Evolutionary conservation across 1,140 invertebrate species (phyloP).

Genomic region (Oryctes rhinoceros): DNA sequence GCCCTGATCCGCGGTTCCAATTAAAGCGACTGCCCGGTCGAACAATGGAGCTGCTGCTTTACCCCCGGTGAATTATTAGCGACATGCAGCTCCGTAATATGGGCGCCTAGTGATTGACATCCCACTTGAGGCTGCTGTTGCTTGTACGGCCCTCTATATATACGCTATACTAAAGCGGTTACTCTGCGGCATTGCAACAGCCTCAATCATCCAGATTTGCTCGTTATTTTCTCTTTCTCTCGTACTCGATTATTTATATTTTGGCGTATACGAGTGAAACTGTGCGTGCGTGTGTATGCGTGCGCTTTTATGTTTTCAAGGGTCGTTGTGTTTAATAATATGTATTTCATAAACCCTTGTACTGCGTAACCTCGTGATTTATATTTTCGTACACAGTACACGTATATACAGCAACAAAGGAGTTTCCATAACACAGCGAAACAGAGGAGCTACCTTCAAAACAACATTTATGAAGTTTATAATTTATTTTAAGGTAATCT

Average conservation of each 20-base stretch:
- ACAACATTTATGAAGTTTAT: background rate
- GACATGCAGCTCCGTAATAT: conserved; percentile 43
- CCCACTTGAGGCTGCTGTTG: conserved; percentile 44
- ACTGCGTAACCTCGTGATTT: conserved; percentile 23
- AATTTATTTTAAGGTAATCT: background rate
- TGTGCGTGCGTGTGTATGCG: background rate
- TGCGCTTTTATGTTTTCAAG: conserved; percentile 33
- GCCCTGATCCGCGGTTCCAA: conserved; percentile 50
- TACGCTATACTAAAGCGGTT: conserved; percentile 40
- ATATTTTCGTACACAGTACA: conserved; percentile 21
- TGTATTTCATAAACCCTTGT: conserved; percentile 30
- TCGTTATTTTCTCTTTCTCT: conserved; percentile 37
- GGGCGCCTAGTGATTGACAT: conserved; percentile 44
- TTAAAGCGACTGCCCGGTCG: conserved; percentile 48
- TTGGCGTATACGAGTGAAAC: conserved; percentile 7
- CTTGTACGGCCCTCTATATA: conserved; percentile 7
- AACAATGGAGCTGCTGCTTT: conserved; percentile 43
- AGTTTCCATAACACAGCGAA: background rate
- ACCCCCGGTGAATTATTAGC: conserved; percentile 45
- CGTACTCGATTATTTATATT: conserved; percentile 35
- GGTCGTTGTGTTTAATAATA: conserved; percentile 21
- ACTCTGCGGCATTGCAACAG: conserved; percentile 42
- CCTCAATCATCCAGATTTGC: conserved; percentile 40
- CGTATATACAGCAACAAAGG: background rate
- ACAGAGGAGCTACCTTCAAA: background rate